Percentiles rank a stretch among this genome's conserved stretches.
These are phyloP conservation scores for Xanthorhoe designata DNA, from an alignment of 2,888 invertebrate species.

Conservation along the genomic window DNA sequence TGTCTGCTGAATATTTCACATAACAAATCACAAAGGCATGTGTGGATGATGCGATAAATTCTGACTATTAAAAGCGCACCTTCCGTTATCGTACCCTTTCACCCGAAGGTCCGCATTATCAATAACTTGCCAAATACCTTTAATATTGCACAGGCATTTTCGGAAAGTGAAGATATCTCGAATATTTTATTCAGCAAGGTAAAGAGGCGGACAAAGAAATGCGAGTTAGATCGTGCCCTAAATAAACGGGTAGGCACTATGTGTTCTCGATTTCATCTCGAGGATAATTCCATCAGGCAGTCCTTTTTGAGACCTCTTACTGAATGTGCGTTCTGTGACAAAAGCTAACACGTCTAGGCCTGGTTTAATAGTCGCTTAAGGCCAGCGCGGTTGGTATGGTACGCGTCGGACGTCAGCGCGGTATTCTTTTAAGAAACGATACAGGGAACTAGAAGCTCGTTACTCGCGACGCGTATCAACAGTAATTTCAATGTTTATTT, in stretches of 20 bases:
- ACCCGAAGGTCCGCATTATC: slow-evolving; percentile 54
- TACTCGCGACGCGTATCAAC: no score
- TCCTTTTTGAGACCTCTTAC: background rate
- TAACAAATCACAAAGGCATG: slow-evolving; percentile 9
- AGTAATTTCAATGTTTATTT: no score
- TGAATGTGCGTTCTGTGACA: background rate
- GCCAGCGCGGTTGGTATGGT: no score
- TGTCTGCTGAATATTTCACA: slow-evolving; percentile 5
- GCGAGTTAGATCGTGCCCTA: slow-evolving; percentile 77
- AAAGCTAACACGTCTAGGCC: background rate
- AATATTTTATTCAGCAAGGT: slow-evolving; percentile 81
- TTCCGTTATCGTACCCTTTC: slow-evolving; percentile 46
- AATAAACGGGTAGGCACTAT: slow-evolving; percentile 70
- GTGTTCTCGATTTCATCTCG: slow-evolving; percentile 42
- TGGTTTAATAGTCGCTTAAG: background rate
- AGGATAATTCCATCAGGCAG: background rate
- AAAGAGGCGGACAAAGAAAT: slow-evolving; percentile 82
- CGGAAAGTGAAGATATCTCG: slow-evolving; percentile 73
- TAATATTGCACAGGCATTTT: slow-evolving; percentile 67
- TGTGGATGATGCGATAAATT: slow-evolving; percentile 22
- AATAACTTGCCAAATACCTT: slow-evolving; percentile 64
- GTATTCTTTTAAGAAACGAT: no score
- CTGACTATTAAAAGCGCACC: slow-evolving; percentile 34
- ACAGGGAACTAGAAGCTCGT: no score
- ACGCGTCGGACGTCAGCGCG: no score